phyloP scores from a whole-genome alignment of 1,140 invertebrate species.

The Chelonus insularis region DNA sequence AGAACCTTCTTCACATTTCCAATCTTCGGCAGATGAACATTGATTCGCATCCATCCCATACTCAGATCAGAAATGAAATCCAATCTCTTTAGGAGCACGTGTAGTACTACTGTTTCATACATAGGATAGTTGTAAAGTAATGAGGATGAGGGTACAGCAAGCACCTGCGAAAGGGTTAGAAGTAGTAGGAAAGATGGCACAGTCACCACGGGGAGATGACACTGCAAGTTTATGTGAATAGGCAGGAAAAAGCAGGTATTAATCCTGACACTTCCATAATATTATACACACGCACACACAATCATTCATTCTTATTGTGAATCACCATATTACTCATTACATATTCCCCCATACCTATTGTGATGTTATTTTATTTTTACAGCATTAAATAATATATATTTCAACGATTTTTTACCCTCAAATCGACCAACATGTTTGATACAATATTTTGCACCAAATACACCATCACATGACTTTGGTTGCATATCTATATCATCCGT shows the following conservation, averaged over 20 bases:
- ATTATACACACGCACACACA: too few relatives aligned
- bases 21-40: conserved; percentile 73
- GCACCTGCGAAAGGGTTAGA: too few relatives aligned
- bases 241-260: too few relatives aligned
- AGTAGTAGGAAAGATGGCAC: too few relatives aligned
- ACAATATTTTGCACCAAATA: conserved; percentile 82
- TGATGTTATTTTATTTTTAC: conserved; percentile 1
- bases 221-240: too few relatives aligned
- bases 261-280: too few relatives aligned
- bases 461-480: conserved; percentile 73
- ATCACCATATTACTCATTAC: too few relatives aligned
- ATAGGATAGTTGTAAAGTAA: too few relatives aligned
- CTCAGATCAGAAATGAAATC: conserved; percentile 46
- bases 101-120: background rate
- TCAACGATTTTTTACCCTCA: conserved; percentile 42
- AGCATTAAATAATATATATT: conserved; percentile 23
- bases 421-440: conserved; percentile 88
- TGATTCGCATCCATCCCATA: conserved; percentile 76
- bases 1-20: conserved; percentile 76
- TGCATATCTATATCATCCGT: conserved; percentile 69
- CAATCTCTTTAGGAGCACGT: background rate
- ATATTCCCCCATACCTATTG: background rate
- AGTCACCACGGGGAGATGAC: too few relatives aligned
- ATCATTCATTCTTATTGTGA: too few relatives aligned
- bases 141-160: too few relatives aligned